A percentile compares a stretch with the other conserved stretches of the same genome.
Conservation (phyloP, 2,888 invertebrate genomes). For the Phyllotreta striolata region DNA sequence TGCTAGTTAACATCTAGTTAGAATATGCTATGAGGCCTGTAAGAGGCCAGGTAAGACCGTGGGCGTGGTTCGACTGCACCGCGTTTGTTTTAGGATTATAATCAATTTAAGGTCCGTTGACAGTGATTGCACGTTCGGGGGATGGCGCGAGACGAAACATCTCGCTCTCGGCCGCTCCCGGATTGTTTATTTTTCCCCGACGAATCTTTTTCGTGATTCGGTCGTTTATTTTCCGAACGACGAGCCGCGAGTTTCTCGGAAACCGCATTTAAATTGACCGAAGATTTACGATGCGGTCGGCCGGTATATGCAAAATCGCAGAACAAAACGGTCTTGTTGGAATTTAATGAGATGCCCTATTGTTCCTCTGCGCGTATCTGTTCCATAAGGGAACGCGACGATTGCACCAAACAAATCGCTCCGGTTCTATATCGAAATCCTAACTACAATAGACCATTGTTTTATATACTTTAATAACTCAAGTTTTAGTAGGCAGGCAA, state of each 20-base stretch:
- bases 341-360: conserved; percentile 51
- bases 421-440: conserved; percentile 5
- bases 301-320: conserved; percentile 43
- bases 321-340: conserved; percentile 49
- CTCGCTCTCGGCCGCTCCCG: no score
- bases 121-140: conserved; percentile 21
- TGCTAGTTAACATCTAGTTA: conserved; percentile 46
- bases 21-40: conserved; percentile 36
- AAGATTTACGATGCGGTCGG: conserved; percentile 47
- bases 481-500: no score
- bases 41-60: conserved; percentile 45
- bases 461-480: no score
- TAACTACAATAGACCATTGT: conserved; percentile 17
- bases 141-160: no score
- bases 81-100: conserved; percentile 26
- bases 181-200: no score
- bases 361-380: conserved; percentile 39
- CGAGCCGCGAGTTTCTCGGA: conserved; percentile 39
- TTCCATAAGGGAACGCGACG: conserved; percentile 10
- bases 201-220: no score
- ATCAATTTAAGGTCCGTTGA: conserved; percentile 23
- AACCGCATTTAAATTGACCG: conserved; percentile 43
- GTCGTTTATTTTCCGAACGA: conserved; percentile 22
- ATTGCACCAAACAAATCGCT: conserved; percentile 17
- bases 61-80: conserved; percentile 30